Conservation (phyloP, 1,140 invertebrate species). For the Bemisia tabaci region DNA sequence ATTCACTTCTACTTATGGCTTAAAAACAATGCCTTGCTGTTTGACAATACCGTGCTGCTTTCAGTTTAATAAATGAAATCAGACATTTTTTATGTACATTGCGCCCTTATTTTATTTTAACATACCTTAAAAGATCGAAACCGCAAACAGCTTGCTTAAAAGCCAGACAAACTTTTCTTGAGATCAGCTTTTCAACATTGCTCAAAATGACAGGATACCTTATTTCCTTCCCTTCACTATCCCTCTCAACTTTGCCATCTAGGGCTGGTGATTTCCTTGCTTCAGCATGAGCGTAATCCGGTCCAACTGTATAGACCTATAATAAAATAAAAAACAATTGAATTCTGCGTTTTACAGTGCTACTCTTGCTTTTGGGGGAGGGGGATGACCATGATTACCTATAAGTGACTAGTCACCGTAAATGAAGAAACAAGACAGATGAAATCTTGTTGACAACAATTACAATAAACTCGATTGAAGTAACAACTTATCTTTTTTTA, state of each 20-base stretch:
- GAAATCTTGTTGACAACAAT: too few relatives aligned
- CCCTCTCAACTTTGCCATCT: slow-evolving; percentile 96
- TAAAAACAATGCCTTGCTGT: too few relatives aligned
- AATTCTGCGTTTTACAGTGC: too few relatives aligned
- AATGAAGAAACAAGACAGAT: too few relatives aligned
- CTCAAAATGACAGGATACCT: slow-evolving; percentile 88
- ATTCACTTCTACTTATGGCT: too few relatives aligned
- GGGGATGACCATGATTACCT: too few relatives aligned
- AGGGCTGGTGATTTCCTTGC: slow-evolving; percentile 95
- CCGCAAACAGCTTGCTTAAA: slow-evolving; percentile 99
- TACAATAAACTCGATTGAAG: too few relatives aligned
- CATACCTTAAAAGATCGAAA: slow-evolving; percentile 94
- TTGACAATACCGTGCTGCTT: too few relatives aligned
- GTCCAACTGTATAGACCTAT: slow-evolving; percentile 88
- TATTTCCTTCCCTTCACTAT: slow-evolving; percentile 97
- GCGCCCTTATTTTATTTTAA: slow-evolving; percentile 45
- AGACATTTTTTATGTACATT: slow-evolving; percentile 4
- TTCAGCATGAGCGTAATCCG: slow-evolving; percentile 98
- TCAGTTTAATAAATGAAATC: too few relatives aligned
- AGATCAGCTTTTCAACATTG: slow-evolving; percentile 97
- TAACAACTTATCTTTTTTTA: too few relatives aligned
- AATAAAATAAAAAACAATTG: slow-evolving; percentile 47
- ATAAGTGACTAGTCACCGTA: too few relatives aligned
- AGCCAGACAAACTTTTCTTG: slow-evolving; percentile 91
- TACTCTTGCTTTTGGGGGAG: too few relatives aligned